Percentiles rank a stretch among this genome's conserved stretches.
phyloP scores from a whole-genome alignment of 2,888 invertebrate genomes.

The Parthenolecanium corni region DNA sequence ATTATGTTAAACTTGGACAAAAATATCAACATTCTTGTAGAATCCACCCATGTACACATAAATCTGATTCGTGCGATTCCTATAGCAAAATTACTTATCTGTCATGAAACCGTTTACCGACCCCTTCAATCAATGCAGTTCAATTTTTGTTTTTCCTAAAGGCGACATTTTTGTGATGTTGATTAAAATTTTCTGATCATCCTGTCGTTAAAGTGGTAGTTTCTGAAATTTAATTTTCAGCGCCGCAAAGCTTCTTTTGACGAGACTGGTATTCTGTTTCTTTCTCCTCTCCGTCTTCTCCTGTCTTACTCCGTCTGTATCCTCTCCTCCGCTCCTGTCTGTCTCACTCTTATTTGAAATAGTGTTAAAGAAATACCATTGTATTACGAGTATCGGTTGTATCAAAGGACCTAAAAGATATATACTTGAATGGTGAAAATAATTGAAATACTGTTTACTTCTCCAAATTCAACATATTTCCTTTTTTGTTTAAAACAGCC shows the following conservation, averaged over 20 bases:
- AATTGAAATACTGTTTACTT: slow-evolving; percentile 21
- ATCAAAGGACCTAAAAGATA: slow-evolving; percentile 9
- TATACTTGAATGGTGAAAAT: slow-evolving; percentile 14
- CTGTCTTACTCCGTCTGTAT: too few species aligned
- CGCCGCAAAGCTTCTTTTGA: slow-evolving; percentile 6
- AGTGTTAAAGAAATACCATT: slow-evolving; percentile 19
- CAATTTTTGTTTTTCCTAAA: too few species aligned
- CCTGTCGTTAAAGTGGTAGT: slow-evolving; percentile 6
- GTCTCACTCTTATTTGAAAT: slow-evolving; percentile 7
- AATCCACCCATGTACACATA: too few species aligned
- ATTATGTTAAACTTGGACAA: too few species aligned
- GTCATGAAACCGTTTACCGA: too few species aligned
- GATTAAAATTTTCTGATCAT: not conserved
- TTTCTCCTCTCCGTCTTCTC: too few species aligned
- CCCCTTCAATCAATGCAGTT: too few species aligned
- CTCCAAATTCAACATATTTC: slow-evolving; percentile 15
- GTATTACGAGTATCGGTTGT: slow-evolving; percentile 18
- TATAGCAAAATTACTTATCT: too few species aligned
- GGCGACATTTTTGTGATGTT: not conserved
- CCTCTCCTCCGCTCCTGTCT: too few species aligned
- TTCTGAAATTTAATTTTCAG: slow-evolving; percentile 17
- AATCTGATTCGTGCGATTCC: too few species aligned
- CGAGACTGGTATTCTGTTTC: not conserved
- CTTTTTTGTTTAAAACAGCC: slow-evolving; percentile 1
- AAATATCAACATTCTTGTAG: too few species aligned